These are phyloP conservation scores for Porphyrio hochstetteri DNA, from an alignment of 2,113 vertebrate genomes.

Conservation along the genomic window DNA sequence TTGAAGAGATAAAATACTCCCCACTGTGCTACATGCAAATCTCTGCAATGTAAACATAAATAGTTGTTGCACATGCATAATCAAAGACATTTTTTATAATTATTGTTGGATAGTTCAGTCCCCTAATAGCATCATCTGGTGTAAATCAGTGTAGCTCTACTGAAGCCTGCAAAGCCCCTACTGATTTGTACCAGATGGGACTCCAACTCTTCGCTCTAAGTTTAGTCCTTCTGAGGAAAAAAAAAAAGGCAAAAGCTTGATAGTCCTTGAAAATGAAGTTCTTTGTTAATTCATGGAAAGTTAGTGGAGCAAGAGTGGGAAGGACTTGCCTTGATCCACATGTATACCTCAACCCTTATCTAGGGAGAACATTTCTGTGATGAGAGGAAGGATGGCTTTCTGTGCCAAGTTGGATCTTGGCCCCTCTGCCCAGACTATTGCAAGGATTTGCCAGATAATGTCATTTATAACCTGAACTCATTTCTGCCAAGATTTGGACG, in stretches of 20 bases:
- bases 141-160: conserved; percentile 27
- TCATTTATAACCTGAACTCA: conserved; percentile 33
- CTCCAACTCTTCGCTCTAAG: conserved; percentile 35
- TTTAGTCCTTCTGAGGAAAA: neutral
- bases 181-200: conserved; percentile 49
- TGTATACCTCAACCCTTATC: neutral
- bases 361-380: neutral
- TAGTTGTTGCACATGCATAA: conserved; percentile 35
- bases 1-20: conserved; percentile 72
- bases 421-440: conserved; percentile 6
- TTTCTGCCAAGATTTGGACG: conserved; percentile 65
- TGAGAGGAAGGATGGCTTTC: conserved; percentile 1
- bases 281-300: conserved; percentile 15
- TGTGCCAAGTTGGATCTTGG: conserved; percentile 44
- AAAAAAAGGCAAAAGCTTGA: neutral
- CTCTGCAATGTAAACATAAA: conserved; percentile 53
- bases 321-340: neutral
- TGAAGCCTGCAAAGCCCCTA: conserved; percentile 45
- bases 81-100: conserved; percentile 44
- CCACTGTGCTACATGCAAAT: conserved; percentile 66
- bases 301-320: neutral
- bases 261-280: conserved; percentile 10
- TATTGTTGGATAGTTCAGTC: conserved; percentile 28
- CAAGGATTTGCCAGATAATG: conserved; percentile 71
- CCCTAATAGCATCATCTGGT: conserved; percentile 53